A percentile compares a stretch with the other conserved stretches of the same genome.
Conservation (phyloP, 2,797 vertebrate genomes). For the Ctenopoma kingsleyae region DNA sequence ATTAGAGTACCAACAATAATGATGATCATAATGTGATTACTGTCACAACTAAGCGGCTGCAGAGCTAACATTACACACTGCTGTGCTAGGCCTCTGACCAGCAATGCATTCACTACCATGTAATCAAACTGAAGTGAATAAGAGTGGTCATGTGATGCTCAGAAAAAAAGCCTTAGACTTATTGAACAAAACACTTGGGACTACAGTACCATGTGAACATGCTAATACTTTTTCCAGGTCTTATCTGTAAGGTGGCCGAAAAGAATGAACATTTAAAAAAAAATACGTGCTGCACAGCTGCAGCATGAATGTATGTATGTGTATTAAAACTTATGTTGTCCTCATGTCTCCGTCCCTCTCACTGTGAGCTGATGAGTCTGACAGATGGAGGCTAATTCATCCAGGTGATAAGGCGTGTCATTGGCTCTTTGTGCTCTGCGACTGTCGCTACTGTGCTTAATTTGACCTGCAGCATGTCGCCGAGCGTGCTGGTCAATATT, state of each 20-base stretch:
- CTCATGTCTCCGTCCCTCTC: neutral
- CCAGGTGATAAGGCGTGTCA: slow-evolving; percentile 81
- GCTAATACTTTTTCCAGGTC: neutral
- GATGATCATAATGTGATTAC: too few species aligned
- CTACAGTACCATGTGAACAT: too few species aligned
- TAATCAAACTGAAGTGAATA: too few species aligned
- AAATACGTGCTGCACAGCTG: neutral
- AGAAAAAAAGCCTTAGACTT: too few species aligned
- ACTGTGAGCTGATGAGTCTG: slow-evolving; percentile 47
- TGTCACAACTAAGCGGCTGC: too few species aligned
- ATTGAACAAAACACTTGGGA: too few species aligned
- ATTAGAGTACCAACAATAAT: too few species aligned
- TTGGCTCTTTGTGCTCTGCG: slow-evolving; percentile 72
- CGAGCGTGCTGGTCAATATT: slow-evolving; percentile 82
- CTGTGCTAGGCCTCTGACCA: too few species aligned
- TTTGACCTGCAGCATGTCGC: slow-evolving; percentile 69
- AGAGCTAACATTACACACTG: too few species aligned
- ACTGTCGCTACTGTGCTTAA: slow-evolving; percentile 77
- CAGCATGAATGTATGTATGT: too few species aligned
- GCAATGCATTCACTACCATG: too few species aligned
- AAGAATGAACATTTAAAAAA: neutral
- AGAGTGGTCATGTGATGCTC: too few species aligned
- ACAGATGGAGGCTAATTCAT: slow-evolving; percentile 77
- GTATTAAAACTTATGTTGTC: neutral
- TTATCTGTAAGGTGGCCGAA: slow-evolving; percentile 2